Percentiles rank a stretch among this genome's conserved stretches.
These are phyloP conservation scores for Cygnus buccinator DNA, from an alignment of 2,113 vertebrate genomes.

Conservation along the genomic window DNA sequence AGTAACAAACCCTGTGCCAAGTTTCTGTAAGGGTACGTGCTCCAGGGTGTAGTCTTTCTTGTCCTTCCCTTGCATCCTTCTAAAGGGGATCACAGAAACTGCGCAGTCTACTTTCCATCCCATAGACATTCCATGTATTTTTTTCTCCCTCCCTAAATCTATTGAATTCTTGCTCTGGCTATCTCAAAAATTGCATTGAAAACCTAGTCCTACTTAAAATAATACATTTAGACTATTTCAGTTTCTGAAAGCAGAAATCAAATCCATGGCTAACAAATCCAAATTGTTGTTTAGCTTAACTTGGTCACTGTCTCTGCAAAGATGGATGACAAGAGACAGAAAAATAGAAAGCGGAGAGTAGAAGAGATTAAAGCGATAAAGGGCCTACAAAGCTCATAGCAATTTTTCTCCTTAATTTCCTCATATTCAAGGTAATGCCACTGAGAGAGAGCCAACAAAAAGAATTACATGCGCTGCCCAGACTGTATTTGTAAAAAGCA, in stretches of 20 bases:
- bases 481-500: constrained; percentile 30
- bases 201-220: background rate
- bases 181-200: background rate
- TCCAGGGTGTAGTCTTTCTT: background rate
- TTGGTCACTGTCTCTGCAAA: constrained; percentile 9
- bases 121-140: background rate
- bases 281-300: constrained; percentile 14
- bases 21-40: background rate
- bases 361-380: constrained; percentile 39
- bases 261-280: background rate
- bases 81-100: background rate
- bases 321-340: background rate
- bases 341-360: constrained; percentile 11
- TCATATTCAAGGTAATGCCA: constrained; percentile 43
- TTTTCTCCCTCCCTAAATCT: background rate
- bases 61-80: background rate
- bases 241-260: constrained; percentile 8
- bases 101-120: background rate
- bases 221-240: background rate
- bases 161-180: background rate
- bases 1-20: background rate
- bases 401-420: constrained; percentile 48
- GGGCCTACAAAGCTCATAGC: constrained; percentile 8
- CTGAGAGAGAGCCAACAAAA: constrained; percentile 14
- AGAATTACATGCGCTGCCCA: background rate